Conservation (phyloP, 2,888 invertebrate species). For the Sarcophaga carnaria region DNA sequence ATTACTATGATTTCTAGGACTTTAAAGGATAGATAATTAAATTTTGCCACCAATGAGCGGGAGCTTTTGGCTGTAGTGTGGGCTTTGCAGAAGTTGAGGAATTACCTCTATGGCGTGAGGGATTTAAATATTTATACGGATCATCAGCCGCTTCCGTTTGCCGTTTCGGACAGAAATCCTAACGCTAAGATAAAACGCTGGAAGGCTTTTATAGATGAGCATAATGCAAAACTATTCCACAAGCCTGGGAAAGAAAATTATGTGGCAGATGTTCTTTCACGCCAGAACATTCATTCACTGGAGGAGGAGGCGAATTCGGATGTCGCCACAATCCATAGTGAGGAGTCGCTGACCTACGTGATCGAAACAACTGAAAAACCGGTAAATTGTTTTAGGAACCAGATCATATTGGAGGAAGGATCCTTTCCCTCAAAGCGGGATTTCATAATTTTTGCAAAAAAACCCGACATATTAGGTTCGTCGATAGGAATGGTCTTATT, state of each 20-base stretch:
- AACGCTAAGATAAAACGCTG: conserved; percentile 33
- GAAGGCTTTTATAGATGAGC: conserved; percentile 46
- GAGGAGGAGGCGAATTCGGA: conserved; percentile 49
- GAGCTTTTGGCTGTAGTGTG: conserved; percentile 78
- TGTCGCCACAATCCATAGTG: conserved; percentile 52
- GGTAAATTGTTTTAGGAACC: conserved; percentile 64
- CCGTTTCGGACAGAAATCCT: conserved; percentile 67
- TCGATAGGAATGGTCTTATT: conserved; percentile 34
- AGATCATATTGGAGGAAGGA: conserved; percentile 62
- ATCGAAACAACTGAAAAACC: conserved; percentile 68
- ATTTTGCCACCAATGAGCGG: conserved; percentile 62
- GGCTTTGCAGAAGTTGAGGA: conserved; percentile 76
- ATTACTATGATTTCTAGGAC: conserved; percentile 42
- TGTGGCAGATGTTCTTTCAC: conserved; percentile 55
- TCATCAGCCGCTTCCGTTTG: conserved; percentile 68
- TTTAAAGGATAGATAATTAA: conserved; percentile 18
- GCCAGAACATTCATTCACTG: conserved; percentile 53
- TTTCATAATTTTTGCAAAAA: conserved; percentile 2
- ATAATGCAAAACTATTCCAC: conserved; percentile 43
- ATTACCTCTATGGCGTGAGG: conserved; percentile 76
- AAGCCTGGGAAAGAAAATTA: conserved; percentile 62
- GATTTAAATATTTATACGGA: conserved; percentile 67
- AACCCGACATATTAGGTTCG: conserved; percentile 32
- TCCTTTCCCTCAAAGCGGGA: conserved; percentile 15
- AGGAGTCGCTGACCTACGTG: conserved; percentile 64